Evolutionary conservation across 2,888 invertebrate genomes (phyloP).

Genomic region (Hyalella azteca): DNA sequence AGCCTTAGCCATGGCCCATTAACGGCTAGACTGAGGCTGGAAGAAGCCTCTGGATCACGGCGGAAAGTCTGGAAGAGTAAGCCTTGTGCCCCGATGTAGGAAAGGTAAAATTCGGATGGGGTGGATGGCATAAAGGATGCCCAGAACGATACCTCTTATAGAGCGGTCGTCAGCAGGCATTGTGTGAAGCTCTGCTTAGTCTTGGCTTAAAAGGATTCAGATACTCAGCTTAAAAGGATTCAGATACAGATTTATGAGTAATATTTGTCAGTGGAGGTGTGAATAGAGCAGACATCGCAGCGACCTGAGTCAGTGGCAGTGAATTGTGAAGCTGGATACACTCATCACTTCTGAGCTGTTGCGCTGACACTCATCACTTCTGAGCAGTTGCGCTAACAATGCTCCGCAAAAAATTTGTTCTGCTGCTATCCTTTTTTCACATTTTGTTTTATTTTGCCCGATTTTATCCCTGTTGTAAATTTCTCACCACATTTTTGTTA

Average conservation of each 20-base stretch:
- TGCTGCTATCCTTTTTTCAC: too few species aligned
- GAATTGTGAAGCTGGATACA: background rate
- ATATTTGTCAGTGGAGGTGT: constrained; percentile 53
- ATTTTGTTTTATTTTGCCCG: too few species aligned
- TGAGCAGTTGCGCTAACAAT: too few species aligned
- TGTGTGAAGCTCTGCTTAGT: constrained; percentile 19
- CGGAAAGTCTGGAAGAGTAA: background rate
- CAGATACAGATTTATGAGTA: constrained; percentile 54
- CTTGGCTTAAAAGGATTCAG: constrained; percentile 46
- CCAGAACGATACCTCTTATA: background rate
- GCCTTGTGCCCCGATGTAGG: background rate
- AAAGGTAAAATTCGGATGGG: background rate
- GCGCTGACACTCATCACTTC: background rate
- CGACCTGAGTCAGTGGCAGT: too few species aligned
- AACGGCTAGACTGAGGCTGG: too few species aligned
- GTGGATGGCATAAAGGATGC: too few species aligned
- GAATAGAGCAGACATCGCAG: too few species aligned
- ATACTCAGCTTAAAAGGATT: constrained; percentile 49
- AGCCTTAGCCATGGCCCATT: too few species aligned
- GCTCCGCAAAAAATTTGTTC: too few species aligned
- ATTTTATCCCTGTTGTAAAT: too few species aligned
- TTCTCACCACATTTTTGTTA: too few species aligned
- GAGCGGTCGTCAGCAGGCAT: constrained; percentile 21
- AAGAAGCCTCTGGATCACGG: too few species aligned
- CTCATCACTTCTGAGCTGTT: background rate